Percentiles rank a stretch among this genome's conserved stretches.
phyloP scores from a whole-genome alignment of 2,113 vertebrate species.

The Mesembrinibis cayennensis region DNA sequence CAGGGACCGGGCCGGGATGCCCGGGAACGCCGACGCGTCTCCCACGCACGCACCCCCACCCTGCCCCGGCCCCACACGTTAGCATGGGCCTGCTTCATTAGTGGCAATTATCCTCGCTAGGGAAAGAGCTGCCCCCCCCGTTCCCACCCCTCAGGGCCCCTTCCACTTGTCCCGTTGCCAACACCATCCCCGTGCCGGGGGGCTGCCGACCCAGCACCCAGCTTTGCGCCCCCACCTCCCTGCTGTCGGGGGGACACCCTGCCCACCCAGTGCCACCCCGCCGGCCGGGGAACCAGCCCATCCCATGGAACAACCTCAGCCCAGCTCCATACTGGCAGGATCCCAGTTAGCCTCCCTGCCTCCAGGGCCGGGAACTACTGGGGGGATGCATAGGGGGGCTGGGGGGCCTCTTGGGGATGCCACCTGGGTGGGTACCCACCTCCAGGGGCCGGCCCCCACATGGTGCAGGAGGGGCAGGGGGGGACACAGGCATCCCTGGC shows the following conservation, averaged over 20 bases:
- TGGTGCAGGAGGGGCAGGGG: accelerated
- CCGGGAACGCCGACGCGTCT: not conserved
- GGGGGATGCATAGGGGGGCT: too few species aligned
- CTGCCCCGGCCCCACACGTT: not conserved
- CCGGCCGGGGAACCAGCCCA: not conserved
- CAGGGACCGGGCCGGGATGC: not conserved
- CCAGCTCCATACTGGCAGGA: not conserved
- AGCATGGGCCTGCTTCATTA: not conserved
- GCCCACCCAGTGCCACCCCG: not conserved
- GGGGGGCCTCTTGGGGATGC: not conserved
- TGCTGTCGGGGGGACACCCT: not conserved
- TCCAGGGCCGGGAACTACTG: not conserved
- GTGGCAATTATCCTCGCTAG: not conserved
- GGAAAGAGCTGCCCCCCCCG: not conserved
- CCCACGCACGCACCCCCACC: not conserved
- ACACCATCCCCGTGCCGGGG: not conserved
- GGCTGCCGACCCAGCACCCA: accelerated
- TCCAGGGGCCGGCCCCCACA: not conserved
- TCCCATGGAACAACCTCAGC: not conserved
- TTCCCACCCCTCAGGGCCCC: not conserved
- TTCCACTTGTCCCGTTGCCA: not conserved
- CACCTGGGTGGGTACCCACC: not conserved
- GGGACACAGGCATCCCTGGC: not conserved
- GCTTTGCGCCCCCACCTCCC: not conserved
- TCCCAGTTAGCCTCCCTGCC: not conserved